These are phyloP conservation scores for Armadillidium nasatum DNA, from an alignment of 1,140 invertebrate genomes.

Conservation along the genomic window DNA sequence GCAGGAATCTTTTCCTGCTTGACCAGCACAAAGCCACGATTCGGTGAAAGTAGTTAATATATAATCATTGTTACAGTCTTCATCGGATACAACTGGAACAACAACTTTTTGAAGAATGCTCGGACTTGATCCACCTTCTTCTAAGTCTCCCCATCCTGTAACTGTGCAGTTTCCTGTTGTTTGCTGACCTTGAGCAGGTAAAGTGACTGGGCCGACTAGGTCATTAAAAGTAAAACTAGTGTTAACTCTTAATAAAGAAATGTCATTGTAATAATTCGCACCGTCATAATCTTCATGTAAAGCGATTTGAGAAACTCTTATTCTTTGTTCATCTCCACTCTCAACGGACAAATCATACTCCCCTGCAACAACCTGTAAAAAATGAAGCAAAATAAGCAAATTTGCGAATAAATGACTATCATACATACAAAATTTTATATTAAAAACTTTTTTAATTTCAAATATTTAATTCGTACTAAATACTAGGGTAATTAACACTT, in stretches of 20 bases:
- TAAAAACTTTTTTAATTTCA: too few relatives aligned
- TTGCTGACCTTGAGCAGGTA: slow-evolving; percentile 8
- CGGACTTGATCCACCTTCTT: not conserved
- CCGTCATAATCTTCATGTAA: slow-evolving; percentile 54
- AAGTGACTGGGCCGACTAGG: not conserved
- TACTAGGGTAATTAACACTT: too few relatives aligned
- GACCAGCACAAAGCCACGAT: slow-evolving; percentile 51
- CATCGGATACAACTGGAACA: slow-evolving; percentile 27
- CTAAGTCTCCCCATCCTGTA: slow-evolving; percentile 8
- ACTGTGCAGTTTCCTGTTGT: not conserved
- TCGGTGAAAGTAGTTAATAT: slow-evolving; percentile 16
- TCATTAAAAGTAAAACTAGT: slow-evolving; percentile 9
- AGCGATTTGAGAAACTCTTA: slow-evolving; percentile 49
- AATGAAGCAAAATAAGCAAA: too few relatives aligned
- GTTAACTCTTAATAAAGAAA: slow-evolving; percentile 56
- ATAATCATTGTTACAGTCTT: slow-evolving; percentile 19
- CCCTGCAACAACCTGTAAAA: slow-evolving; percentile 50
- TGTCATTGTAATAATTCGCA: slow-evolving; percentile 54
- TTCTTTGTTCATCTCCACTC: slow-evolving; percentile 52
- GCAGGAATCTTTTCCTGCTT: slow-evolving; percentile 50
- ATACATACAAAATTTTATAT: too few relatives aligned
- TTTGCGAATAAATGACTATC: too few relatives aligned
- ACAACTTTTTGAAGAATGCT: slow-evolving; percentile 25
- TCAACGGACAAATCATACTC: slow-evolving; percentile 47
- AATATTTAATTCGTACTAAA: too few relatives aligned